These are phyloP conservation scores for Carcharodon carcharias DNA, from an alignment of 2,797 vertebrate genomes.

Conservation along the genomic window DNA sequence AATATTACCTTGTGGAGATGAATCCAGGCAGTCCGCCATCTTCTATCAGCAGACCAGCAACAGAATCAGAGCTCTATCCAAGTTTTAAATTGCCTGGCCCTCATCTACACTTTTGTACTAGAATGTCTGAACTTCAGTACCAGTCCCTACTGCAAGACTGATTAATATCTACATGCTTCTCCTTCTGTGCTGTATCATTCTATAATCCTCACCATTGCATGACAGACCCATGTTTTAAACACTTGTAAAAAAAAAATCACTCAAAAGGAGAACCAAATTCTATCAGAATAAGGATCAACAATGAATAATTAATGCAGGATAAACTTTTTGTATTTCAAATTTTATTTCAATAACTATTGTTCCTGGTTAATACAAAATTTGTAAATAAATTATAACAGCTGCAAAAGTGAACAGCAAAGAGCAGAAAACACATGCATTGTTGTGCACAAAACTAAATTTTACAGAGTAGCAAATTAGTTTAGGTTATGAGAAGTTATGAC, in stretches of 20 bases:
- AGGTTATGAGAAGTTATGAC: background rate
- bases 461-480: background rate
- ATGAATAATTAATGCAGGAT: background rate
- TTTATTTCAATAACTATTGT: background rate
- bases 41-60: no score
- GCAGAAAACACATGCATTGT: background rate
- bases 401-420: background rate
- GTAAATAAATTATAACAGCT: constrained; percentile 6
- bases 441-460: background rate
- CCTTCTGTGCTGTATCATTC: background rate
- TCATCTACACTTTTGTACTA: no score
- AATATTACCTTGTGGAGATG: no score
- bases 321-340: background rate
- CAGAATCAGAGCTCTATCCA: no score
- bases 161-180: background rate
- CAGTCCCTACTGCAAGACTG: no score
- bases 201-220: background rate
- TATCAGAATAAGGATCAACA: background rate
- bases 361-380: constrained; percentile 25
- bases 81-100: no score
- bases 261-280: background rate
- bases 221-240: background rate
- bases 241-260: background rate
- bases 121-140: no score
- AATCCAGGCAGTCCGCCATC: no score